Evolutionary conservation across 2,113 vertebrate genomes (phyloP).

Genomic region (Mirza zaza): DNA sequence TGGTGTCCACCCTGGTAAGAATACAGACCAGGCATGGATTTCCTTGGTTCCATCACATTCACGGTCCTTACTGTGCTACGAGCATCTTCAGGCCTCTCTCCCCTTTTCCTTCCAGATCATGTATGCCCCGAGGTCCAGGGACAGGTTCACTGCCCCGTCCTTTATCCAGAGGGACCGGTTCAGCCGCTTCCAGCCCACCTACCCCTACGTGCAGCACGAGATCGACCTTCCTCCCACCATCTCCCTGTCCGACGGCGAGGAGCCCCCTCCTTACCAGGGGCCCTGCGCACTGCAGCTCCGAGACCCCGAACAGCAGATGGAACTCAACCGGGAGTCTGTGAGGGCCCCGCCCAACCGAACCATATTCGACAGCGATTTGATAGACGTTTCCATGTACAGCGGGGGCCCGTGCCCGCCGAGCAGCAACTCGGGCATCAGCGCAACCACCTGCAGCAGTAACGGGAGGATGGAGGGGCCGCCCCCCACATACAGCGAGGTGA

Average conservation of each 20-base stretch:
- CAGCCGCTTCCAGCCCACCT: slow-evolving; percentile 98
- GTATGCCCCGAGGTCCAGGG: slow-evolving; percentile 91
- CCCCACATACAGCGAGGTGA: slow-evolving; percentile 97
- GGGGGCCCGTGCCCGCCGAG: slow-evolving; percentile 95
- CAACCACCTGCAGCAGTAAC: slow-evolving; percentile 91
- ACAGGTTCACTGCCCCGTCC: slow-evolving; percentile 92
- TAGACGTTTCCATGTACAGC: slow-evolving; percentile 89
- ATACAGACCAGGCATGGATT: not conserved
- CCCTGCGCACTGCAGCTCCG: slow-evolving; percentile 96
- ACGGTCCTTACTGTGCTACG: not conserved
- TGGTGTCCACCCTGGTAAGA: not conserved
- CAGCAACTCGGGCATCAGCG: slow-evolving; percentile 97
- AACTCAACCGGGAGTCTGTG: slow-evolving; percentile 97
- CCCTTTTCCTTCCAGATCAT: slow-evolving; percentile 88
- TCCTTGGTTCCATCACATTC: not conserved
- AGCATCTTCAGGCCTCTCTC: not conserved
- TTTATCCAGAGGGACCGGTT: slow-evolving; percentile 96
- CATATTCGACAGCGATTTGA: slow-evolving; percentile 97
- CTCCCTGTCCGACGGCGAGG: slow-evolving; percentile 96
- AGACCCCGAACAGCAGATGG: slow-evolving; percentile 98
- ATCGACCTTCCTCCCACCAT: slow-evolving; percentile 98
- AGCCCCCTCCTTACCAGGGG: slow-evolving; percentile 96
- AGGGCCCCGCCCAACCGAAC: slow-evolving; percentile 97
- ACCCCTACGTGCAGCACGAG: slow-evolving; percentile 96
- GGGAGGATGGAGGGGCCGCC: slow-evolving; percentile 95